phyloP scores from a whole-genome alignment of 1,140 invertebrate species.

The Magallana gigas region DNA sequence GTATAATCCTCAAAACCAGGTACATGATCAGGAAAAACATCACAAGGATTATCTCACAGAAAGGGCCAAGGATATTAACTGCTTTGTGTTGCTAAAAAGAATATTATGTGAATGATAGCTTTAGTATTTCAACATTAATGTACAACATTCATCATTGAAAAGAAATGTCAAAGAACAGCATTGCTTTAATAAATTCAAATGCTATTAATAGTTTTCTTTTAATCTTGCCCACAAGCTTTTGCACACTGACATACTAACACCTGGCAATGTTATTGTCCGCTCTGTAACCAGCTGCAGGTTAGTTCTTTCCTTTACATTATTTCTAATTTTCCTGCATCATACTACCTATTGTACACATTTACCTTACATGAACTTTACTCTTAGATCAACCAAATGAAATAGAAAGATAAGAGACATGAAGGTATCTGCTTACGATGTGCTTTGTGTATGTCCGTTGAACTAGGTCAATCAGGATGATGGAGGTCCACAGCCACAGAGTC shows the following conservation, averaged over 20 bases:
- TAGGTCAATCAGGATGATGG: slow-evolving; percentile 72
- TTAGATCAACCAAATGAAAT: too few species aligned
- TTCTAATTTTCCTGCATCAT: too few species aligned
- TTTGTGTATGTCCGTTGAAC: slow-evolving; percentile 69
- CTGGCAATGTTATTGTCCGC: too few species aligned
- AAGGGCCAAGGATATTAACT: slow-evolving; percentile 50
- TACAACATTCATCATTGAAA: too few species aligned
- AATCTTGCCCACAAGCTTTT: too few species aligned
- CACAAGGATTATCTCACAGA: slow-evolving; percentile 68
- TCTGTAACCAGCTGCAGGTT: too few species aligned
- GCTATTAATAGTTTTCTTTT: not conserved
- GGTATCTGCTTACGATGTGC: slow-evolving; percentile 63
- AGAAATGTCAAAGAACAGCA: not conserved
- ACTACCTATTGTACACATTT: too few species aligned
- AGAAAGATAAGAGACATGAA: not conserved
- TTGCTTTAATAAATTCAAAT: not conserved
- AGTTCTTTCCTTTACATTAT: too few species aligned
- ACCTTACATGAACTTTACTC: too few species aligned
- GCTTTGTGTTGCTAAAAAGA: slow-evolving; percentile 54
- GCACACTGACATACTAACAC: too few species aligned
- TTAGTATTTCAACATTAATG: too few species aligned
- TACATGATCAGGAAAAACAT: slow-evolving; percentile 67
- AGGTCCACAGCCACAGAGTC: slow-evolving; percentile 77
- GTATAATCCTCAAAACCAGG: slow-evolving; percentile 71
- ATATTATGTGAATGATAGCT: not conserved